Conservation (phyloP, 2,113 vertebrate species). For the Syngnathus typhle region DNA sequence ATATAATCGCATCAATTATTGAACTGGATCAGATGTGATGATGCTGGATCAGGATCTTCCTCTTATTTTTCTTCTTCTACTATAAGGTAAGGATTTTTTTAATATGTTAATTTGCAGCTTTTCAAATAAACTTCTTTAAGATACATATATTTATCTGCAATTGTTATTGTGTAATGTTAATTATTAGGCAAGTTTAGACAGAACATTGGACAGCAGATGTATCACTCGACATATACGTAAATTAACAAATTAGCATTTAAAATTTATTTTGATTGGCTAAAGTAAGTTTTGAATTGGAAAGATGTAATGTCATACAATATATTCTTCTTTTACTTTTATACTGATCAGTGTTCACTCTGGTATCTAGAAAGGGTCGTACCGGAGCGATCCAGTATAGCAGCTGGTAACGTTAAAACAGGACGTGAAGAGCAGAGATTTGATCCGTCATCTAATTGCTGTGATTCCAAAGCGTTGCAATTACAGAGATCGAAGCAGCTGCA, state of each 20-base stretch:
- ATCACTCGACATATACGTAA: background rate
- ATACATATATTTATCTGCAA: background rate
- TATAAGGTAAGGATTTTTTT: constrained; percentile 48
- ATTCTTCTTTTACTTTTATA: background rate
- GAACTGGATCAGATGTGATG: constrained; percentile 13
- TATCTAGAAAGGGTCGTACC: constrained; percentile 5
- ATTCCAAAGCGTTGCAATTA: constrained; percentile 51
- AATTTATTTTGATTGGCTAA: background rate
- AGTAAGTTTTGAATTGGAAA: background rate
- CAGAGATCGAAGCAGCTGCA: constrained; percentile 52
- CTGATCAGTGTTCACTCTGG: background rate
- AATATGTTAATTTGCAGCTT: background rate
- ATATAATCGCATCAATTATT: constrained; percentile 5
- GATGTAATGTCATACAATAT: background rate
- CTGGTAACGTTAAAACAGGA: constrained; percentile 37
- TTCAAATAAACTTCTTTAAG: background rate
- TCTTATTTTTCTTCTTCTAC: constrained; percentile 2
- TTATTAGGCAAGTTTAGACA: background rate
- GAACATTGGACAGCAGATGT: background rate
- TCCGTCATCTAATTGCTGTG: constrained; percentile 60
- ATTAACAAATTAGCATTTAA: background rate
- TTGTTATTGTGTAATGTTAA: background rate
- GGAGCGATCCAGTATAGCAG: constrained; percentile 25
- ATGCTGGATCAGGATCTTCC: constrained; percentile 22
- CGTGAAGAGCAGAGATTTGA: constrained; percentile 41